phyloP scores from a whole-genome alignment of 1,140 invertebrate genomes.

The Bombus waltoni region DNA sequence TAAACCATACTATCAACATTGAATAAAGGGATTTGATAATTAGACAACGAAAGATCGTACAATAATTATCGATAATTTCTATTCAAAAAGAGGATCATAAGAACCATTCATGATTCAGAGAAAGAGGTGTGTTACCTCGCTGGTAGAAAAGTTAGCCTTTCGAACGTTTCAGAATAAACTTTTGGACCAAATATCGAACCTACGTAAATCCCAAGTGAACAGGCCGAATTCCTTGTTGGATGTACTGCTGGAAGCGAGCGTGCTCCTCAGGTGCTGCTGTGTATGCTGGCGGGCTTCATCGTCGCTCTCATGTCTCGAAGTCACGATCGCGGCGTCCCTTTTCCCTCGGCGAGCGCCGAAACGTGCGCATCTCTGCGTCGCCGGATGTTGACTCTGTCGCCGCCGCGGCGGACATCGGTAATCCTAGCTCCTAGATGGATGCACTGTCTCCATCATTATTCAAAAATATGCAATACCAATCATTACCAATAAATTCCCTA shows the following conservation, averaged over 20 bases:
- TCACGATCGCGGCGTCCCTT: slow-evolving; percentile 67
- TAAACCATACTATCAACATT: not conserved
- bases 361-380: slow-evolving; percentile 71
- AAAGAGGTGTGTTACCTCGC: slow-evolving; percentile 54
- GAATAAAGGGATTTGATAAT: not conserved
- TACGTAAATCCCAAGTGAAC: slow-evolving; percentile 45
- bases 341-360: slow-evolving; percentile 59
- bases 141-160: slow-evolving; percentile 41
- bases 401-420: slow-evolving; percentile 59
- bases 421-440: slow-evolving; percentile 39
- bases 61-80: slow-evolving; percentile 3
- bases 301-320: slow-evolving; percentile 66
- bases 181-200: slow-evolving; percentile 6
- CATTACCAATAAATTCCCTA: slow-evolving; percentile 6
- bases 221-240: slow-evolving; percentile 47
- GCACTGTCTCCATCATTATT: slow-evolving; percentile 9
- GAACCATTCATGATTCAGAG: slow-evolving; percentile 21
- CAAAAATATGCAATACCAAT: slow-evolving; percentile 31
- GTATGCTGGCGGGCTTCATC: slow-evolving; percentile 58
- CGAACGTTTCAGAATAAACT: slow-evolving; percentile 26
- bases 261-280: slow-evolving; percentile 57
- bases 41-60: not conserved
- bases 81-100: slow-evolving; percentile 31
- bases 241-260: slow-evolving; percentile 53
- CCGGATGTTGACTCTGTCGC: slow-evolving; percentile 71